A percentile compares a stretch with the other conserved stretches of the same genome.
phyloP scores from a whole-genome alignment of 2,797 vertebrate species.

The Pitangus sulphuratus region DNA sequence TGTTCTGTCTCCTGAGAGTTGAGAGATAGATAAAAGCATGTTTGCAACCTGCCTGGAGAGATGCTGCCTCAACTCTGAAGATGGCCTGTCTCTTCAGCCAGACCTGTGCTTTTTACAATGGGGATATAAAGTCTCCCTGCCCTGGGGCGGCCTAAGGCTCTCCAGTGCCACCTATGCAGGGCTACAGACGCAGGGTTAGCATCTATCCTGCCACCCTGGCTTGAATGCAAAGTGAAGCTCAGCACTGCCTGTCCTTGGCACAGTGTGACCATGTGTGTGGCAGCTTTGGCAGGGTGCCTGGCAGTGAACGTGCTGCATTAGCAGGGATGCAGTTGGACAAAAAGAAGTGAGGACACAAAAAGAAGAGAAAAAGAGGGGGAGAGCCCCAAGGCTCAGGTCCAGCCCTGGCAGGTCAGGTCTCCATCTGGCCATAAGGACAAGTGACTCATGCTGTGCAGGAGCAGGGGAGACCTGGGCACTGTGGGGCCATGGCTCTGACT shows the following conservation, averaged over 20 bases:
- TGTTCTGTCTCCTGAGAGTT: background rate
- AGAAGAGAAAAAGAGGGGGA: background rate
- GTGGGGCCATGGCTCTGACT: rapidly evolving
- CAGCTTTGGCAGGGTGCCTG: background rate
- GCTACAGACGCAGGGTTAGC: background rate
- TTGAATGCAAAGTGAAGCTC: background rate
- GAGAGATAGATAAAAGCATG: background rate
- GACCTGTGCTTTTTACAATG: background rate
- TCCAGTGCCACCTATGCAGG: background rate
- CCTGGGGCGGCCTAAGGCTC: background rate
- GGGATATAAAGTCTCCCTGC: background rate
- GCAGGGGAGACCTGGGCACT: background rate
- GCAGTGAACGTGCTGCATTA: background rate
- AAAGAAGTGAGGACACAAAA: background rate
- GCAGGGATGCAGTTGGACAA: background rate
- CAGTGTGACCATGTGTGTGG: rapidly evolving
- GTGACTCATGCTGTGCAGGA: background rate
- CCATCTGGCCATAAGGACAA: background rate
- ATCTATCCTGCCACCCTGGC: background rate
- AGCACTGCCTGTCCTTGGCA: background rate
- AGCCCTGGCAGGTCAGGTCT: rapidly evolving
- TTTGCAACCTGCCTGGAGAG: background rate
- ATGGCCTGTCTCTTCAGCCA: background rate
- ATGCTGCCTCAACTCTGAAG: background rate
- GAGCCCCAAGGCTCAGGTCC: background rate